phyloP scores from a whole-genome alignment of 2,113 vertebrate species.

The Chaenogobius annularis region DNA sequence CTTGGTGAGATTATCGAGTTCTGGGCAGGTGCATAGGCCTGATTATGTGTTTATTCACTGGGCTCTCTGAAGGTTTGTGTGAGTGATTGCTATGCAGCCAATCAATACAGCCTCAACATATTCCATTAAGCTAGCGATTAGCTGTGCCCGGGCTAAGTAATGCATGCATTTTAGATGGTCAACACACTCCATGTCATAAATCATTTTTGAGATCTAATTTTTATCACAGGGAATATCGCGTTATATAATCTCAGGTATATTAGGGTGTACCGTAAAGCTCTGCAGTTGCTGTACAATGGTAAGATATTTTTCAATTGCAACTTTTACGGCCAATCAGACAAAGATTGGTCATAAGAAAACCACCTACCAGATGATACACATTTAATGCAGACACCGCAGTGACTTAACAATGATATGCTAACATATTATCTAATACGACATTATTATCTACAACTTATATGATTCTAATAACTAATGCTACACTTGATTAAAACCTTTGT shows the following conservation, averaged over 20 bases:
- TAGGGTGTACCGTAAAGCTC: neutral
- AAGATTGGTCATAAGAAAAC: no score
- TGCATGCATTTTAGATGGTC: slow-evolving; percentile 62
- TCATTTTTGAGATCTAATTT: slow-evolving; percentile 51
- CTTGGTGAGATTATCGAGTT: slow-evolving; percentile 41
- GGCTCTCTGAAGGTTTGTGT: slow-evolving; percentile 47
- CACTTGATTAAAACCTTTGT: no score
- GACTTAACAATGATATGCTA: no score
- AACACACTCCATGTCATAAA: slow-evolving; percentile 56
- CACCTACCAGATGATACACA: no score
- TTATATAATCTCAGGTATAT: neutral
- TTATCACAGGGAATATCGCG: neutral
- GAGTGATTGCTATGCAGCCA: slow-evolving; percentile 42
- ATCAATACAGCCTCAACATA: slow-evolving; percentile 69
- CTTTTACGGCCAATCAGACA: no score
- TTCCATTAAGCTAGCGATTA: slow-evolving; percentile 71
- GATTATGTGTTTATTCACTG: slow-evolving; percentile 37
- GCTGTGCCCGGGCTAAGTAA: slow-evolving; percentile 60
- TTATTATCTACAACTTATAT: no score
- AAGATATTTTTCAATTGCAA: neutral
- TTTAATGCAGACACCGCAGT: no score
- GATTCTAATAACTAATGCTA: no score
- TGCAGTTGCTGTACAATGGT: neutral
- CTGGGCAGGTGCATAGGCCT: slow-evolving; percentile 32
- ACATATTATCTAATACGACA: no score